Evolutionary conservation across 2,113 vertebrate genomes (phyloP), one percentile per base, ranked within the genome.

Genomic region (Heteronetta atricapilla): DNA sequence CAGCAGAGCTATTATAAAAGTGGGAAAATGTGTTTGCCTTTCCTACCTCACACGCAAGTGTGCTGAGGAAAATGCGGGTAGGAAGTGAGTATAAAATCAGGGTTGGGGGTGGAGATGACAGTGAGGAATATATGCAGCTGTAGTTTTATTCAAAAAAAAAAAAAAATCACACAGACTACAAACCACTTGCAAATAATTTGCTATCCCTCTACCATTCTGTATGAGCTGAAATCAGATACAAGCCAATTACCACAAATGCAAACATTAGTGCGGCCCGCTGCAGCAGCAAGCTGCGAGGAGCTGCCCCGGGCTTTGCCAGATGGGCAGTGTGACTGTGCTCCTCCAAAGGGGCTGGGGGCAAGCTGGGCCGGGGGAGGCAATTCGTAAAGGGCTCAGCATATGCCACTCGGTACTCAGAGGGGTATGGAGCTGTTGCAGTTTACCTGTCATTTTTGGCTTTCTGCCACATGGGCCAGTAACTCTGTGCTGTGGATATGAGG

Each of bases 191-290:
- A 88, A 95, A 82, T 78, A 80, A 94, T 94, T 86, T 86, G 64
- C 80, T 76, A 13, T 88, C 69, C 69, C 36, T 78, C 60, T 92
- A 31, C 17, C 36, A 81, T 82, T 91, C 86, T 40, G 22, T 63
- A 23, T 0, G 62, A 92, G 55, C 90, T 92, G 80, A 96, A 96
- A 94, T 82, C 38, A 93, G 90, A 94, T 66, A 86, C 83, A 77
- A 73, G n/a, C 81, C 91, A 82, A 96, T 90, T 82, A 78, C 28
- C 1, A 19, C 73, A 11, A 78, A 90, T 55, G 80, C 91, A 82
- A 87, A 92, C 53, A 48, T 0, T 3, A 73, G 82, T 0, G 4
- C 40, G 60, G 91, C 46, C 20, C 52, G 3, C 75, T 5, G 72
- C 74, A 55, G 76, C 94, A 62, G 81, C 52, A 14, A 92, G 81